Evolutionary conservation across 2,888 invertebrate genomes (phyloP), one percentile per base, ranked within the genome.

Genomic region (Chalcosyrphus nemorum): DNA sequence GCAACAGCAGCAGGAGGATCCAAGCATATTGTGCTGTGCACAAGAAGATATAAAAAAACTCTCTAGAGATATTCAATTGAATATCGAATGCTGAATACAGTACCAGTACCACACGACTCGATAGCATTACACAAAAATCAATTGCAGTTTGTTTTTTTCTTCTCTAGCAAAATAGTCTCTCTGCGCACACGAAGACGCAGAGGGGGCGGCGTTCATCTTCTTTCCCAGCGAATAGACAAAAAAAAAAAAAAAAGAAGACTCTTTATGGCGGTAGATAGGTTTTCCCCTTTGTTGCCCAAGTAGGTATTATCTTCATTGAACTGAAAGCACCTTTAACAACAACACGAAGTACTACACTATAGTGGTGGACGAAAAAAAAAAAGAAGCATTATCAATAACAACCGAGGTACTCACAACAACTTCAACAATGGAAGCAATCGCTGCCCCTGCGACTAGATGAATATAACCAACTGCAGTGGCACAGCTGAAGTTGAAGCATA

Each of bases 291-390:
- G 38, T 66, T 81, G 27, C 21, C 61, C 74, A 74, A 74, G 74
- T 81, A 68, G 59, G 41, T 74, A 63, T 81, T 81, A 75, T 81
- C 74, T 63, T 70, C 61, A 78, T 78, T 70, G 74, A 81, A 81
- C 56, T 66, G 80, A 74, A 74, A 61, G 74, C 61, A 72, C 66
- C 43, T 76, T 75, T 43, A 65, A 32, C 32, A 76, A 41, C 63
- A 41, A 71, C 32, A 35, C 7, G 24, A 29, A 13, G 38, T 13
- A 38, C 38, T 38, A 38, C 15, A 1, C 6, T 21, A 29, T 1
- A 13, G 24, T 11, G 9, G 21, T 50, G 54, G 7, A 54, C 59
- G 27, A 15, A n/a, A n/a, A n/a, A n/a, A n/a, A n/a, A n/a, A n/a
- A n/a, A 21, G 38, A 45, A 17, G 17, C 15, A 59, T 35, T 54